Evolutionary conservation across 1,140 invertebrate genomes (phyloP).

Genomic region (Drosophila ambigua): DNA sequence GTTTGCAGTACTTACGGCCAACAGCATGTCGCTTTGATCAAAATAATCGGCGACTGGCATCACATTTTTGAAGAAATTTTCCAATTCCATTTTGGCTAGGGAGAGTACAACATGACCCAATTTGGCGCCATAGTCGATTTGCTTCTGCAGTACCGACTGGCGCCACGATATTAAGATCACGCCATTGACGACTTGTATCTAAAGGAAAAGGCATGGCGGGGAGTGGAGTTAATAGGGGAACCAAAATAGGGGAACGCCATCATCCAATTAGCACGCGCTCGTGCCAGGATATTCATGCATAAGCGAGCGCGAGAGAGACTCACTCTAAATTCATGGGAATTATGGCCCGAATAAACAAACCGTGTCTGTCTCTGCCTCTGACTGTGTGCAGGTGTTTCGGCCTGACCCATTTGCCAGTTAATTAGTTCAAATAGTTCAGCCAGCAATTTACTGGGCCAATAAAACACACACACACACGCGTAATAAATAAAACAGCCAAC

Average conservation of each 20-base stretch:
- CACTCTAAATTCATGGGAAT: slow-evolving; percentile 63
- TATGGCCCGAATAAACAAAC: slow-evolving; percentile 51
- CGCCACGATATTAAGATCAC: slow-evolving; percentile 94
- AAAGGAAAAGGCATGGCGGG: not conserved
- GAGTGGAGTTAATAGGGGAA: not conserved
- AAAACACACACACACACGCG: slow-evolving; percentile 32
- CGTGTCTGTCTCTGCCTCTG: not conserved
- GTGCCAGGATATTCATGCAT: no score
- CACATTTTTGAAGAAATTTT: slow-evolving; percentile 94
- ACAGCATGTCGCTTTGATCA: slow-evolving; percentile 92
- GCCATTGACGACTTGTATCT: slow-evolving; percentile 94
- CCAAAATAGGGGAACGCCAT: not conserved
- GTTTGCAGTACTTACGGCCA: slow-evolving; percentile 87
- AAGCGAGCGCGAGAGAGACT: no score
- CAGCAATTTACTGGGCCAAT: slow-evolving; percentile 62
- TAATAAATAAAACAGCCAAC: slow-evolving; percentile 34
- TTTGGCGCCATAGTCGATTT: slow-evolving; percentile 95
- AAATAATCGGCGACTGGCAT: slow-evolving; percentile 95
- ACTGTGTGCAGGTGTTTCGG: no score
- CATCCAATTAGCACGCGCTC: slow-evolving; percentile 36
- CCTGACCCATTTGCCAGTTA: slow-evolving; percentile 60
- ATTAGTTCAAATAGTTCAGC: slow-evolving; percentile 68
- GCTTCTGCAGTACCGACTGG: slow-evolving; percentile 91
- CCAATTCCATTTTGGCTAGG: slow-evolving; percentile 93
- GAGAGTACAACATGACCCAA: slow-evolving; percentile 93